These are phyloP conservation scores for Hestina assimilis DNA, from an alignment of 1,140 invertebrate species.

Conservation along the genomic window DNA sequence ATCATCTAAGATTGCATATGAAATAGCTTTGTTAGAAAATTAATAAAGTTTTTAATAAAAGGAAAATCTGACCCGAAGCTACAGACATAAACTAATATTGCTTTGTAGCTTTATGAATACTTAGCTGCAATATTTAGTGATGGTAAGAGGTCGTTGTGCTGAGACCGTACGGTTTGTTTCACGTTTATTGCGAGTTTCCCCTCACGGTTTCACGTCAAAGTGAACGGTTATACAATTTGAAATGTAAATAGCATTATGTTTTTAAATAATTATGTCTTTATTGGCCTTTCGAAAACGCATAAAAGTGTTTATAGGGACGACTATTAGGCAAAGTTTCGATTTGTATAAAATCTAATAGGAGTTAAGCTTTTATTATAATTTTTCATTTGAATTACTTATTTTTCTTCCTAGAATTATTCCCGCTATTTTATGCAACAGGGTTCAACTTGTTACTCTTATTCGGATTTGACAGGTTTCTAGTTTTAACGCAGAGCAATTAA, in stretches of 20 bases:
- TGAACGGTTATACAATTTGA: slow-evolving; percentile 3
- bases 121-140: slow-evolving; percentile 8
- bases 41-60: slow-evolving; percentile 61
- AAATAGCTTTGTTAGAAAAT: slow-evolving; percentile 34
- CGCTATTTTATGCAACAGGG: no score
- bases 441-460: no score
- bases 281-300: no score
- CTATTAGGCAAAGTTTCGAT: no score
- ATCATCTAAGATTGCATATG: slow-evolving; percentile 45
- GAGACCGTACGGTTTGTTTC: background rate
- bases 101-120: slow-evolving; percentile 13
- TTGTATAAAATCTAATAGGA: no score
- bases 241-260: background rate
- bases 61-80: slow-evolving; percentile 33
- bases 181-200: slow-evolving; percentile 2
- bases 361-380: no score
- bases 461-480: no score
- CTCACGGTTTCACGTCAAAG: background rate
- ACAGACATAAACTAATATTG: slow-evolving; percentile 14
- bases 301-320: no score
- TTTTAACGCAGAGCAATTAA: no score
- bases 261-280: no score
- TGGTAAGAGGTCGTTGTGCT: background rate
- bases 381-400: no score
- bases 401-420: no score